Conservation (phyloP, 2,888 invertebrate genomes). For the Mesorhabditis sp. region DNA sequence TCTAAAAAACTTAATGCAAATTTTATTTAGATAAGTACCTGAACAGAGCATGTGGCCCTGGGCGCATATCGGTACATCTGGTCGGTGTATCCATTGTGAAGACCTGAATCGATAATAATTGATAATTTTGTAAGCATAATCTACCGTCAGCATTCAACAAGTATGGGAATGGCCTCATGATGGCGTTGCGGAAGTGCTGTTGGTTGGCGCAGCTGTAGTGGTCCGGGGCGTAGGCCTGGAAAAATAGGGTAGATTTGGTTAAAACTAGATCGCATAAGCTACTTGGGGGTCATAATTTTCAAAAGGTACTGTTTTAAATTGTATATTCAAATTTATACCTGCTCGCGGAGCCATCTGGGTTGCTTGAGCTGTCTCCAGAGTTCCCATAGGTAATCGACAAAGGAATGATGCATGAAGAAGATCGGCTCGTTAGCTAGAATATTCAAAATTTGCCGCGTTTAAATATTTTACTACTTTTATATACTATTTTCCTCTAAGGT, state of each 20-base stretch:
- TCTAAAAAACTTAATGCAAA: constrained; percentile 8
- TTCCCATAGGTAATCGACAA: constrained; percentile 60
- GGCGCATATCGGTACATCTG: constrained; percentile 57
- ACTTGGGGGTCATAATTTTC: not conserved
- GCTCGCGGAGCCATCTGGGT: constrained; percentile 50
- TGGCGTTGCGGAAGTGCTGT: constrained; percentile 53
- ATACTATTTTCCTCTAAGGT: not conserved
- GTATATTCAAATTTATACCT: constrained; percentile 13
- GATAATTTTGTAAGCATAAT: not conserved
- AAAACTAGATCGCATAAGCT: constrained; percentile 7
- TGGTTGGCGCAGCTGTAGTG: constrained; percentile 50
- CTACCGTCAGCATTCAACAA: constrained; percentile 50
- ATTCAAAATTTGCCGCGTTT: not conserved
- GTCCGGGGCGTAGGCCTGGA: constrained; percentile 51
- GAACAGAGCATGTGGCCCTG: constrained; percentile 45
- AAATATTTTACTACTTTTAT: not conserved
- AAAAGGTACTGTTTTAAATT: constrained; percentile 7
- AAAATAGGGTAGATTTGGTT: not conserved
- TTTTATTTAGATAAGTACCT: constrained; percentile 8
- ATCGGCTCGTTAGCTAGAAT: constrained; percentile 37
- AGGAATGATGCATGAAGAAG: constrained; percentile 59
- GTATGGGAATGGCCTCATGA: constrained; percentile 54
- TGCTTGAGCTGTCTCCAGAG: constrained; percentile 54
- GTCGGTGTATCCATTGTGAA: constrained; percentile 56
- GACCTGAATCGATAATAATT: constrained; percentile 22